phyloP scores from a whole-genome alignment of 1,140 invertebrate species.

The Planococcus citri region DNA sequence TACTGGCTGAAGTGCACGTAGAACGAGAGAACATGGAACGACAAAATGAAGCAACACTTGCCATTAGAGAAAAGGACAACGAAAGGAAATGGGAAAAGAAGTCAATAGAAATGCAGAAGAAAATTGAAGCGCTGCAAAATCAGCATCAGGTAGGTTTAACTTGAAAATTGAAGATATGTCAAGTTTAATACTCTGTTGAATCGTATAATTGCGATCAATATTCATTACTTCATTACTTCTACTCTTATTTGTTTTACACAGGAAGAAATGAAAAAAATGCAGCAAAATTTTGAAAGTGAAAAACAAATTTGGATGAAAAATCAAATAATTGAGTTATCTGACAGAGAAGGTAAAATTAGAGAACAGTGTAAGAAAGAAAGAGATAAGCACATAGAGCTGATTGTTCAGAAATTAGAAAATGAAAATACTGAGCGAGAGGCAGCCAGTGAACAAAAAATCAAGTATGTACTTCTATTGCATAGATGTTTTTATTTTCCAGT shows the following conservation, averaged over 20 bases:
- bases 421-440: slow-evolving; percentile 43
- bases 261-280: slow-evolving; percentile 40
- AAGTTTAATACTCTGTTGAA: no score
- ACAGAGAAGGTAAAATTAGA: slow-evolving; percentile 43
- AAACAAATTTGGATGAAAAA: slow-evolving; percentile 41
- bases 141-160: slow-evolving; percentile 26
- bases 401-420: slow-evolving; percentile 46
- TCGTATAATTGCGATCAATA: no score
- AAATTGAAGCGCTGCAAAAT: slow-evolving; percentile 22
- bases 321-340: slow-evolving; percentile 38
- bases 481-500: neutral
- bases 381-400: slow-evolving; percentile 51
- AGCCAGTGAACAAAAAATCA: slow-evolving; percentile 44
- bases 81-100: slow-evolving; percentile 26
- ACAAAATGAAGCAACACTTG: slow-evolving; percentile 27
- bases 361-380: slow-evolving; percentile 46
- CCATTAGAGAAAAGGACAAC: slow-evolving; percentile 26
- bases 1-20: slow-evolving; percentile 40
- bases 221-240: no score
- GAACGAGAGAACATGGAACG: slow-evolving; percentile 35
- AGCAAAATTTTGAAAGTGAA: slow-evolving; percentile 42
- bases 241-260: slow-evolving; percentile 29
- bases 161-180: neutral
- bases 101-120: slow-evolving; percentile 26
- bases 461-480: slow-evolving; percentile 34